Evolutionary conservation across 2,113 vertebrate genomes (phyloP).

Genomic region (Lepus timidus): DNA sequence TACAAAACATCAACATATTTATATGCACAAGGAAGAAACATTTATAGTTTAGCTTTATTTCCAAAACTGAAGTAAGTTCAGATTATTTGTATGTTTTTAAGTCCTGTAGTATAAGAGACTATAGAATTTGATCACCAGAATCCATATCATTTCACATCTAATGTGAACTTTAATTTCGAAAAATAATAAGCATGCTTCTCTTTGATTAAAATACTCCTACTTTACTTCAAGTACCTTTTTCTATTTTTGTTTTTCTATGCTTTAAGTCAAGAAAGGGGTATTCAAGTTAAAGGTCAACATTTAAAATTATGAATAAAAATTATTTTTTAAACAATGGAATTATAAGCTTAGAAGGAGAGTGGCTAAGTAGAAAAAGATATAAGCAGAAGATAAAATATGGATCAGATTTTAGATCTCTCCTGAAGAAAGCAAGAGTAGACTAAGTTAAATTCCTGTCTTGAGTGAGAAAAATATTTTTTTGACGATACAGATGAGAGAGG

Average conservation of each 20-base stretch:
- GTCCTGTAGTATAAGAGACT: not conserved
- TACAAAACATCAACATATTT: conserved; percentile 29
- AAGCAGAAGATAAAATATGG: not conserved
- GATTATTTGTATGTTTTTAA: not conserved
- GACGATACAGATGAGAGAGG: not conserved
- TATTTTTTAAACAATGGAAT: not conserved
- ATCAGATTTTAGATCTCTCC: conserved; percentile 12
- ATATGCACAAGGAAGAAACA: not conserved
- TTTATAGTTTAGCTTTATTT: conserved; percentile 27
- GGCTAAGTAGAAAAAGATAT: not conserved
- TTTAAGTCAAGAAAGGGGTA: not conserved
- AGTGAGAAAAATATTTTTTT: not conserved
- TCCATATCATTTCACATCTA: not conserved
- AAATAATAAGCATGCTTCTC: not conserved
- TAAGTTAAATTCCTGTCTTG: not conserved
- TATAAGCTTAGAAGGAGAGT: conserved; percentile 31
- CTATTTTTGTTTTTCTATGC: not conserved
- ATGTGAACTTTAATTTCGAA: conserved; percentile 10
- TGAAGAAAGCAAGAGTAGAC: not conserved
- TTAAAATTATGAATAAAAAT: conserved; percentile 20
- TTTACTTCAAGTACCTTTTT: not conserved
- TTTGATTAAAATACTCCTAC: conserved; percentile 44
- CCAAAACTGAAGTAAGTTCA: not conserved
- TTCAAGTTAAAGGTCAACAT: not conserved
- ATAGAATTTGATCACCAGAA: conserved; percentile 22